Percentiles rank a stretch among this genome's conserved stretches.
phyloP scores from a whole-genome alignment of 2,797 vertebrate species.

The Perodicticus potto region DNA sequence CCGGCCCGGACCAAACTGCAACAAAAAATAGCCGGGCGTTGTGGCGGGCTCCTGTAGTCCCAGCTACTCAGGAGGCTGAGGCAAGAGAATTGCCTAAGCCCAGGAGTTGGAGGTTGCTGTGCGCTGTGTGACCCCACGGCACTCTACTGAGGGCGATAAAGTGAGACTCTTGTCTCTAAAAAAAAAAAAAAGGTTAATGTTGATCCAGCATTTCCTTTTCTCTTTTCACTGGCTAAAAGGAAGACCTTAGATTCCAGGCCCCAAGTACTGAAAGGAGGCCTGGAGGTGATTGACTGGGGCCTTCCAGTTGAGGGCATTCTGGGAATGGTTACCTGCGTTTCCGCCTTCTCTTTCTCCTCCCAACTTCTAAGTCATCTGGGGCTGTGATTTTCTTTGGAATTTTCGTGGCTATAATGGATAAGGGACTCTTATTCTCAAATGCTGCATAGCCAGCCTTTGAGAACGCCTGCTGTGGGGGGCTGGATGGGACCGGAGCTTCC shows the following conservation, averaged over 20 bases:
- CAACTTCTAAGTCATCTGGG: slow-evolving; percentile 59
- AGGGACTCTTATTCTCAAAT: background rate
- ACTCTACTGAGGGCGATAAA: too few relatives aligned
- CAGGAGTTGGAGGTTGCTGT: too few relatives aligned
- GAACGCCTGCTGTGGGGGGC: slow-evolving; percentile 1
- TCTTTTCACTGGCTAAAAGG: background rate
- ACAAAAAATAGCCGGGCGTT: too few relatives aligned
- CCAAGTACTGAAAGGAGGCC: background rate
- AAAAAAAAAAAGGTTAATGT: background rate
- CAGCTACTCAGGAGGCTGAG: too few relatives aligned
- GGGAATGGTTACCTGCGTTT: slow-evolving; percentile 81
- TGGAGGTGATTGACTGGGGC: background rate
- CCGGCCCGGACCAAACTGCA: too few relatives aligned
- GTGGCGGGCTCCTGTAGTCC: too few relatives aligned
- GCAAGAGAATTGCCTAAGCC: too few relatives aligned
- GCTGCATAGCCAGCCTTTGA: slow-evolving; percentile 44
- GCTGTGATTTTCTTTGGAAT: slow-evolving; percentile 48
- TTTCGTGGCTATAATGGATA: slow-evolving; percentile 63
- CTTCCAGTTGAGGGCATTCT: background rate
- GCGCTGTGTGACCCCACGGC: too few relatives aligned
- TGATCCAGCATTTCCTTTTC: background rate
- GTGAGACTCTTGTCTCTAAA: too few relatives aligned
- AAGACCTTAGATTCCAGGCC: background rate
- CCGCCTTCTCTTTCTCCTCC: slow-evolving; percentile 79
- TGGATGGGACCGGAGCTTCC: background rate